Base-by-base conservation (phyloP, 2,888 invertebrate species). In the Volucella inflata region DNA sequence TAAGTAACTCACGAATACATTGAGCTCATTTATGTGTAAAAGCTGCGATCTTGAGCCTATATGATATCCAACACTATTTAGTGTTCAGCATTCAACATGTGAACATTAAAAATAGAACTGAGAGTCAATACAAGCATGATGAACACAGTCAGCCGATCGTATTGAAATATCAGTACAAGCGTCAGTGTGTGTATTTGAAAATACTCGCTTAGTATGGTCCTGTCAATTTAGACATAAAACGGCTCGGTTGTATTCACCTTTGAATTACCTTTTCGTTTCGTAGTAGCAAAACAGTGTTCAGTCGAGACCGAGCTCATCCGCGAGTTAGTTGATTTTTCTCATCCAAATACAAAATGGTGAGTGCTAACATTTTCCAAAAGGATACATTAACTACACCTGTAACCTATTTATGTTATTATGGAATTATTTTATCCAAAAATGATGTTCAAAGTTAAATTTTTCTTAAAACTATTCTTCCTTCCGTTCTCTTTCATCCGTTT, bases 331-430 rank as follows among this genome's bases (percentile, higher is more conserved):
- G 90, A 90, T 90, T 90, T 90, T 91, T 93, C 90, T 93, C 94
- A 91, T 90, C 89, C 89, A 90, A 94, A 94, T 93, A 94, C 94
- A 94, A 94, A 94, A 94, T 94, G 94, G 94, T 94, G 94, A 94
- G 94, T 90, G 87, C 60, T 83, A 50, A 44, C 57, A 70, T 71
- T 87, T 71, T 40, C 93, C 77, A 57, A 80, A 71, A 83, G 55
- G 82, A 78, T 74, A 79, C 84, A 71, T 64, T 88, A 64, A 67
- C 59, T 80, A 68, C 14, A 8, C 40, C 40, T 60, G 48, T 59
- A 42, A 6, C 30, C 30, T 6, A 6, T 6, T 30, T 30, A 4
- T 30, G 21, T 51, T 53, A 51, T 67, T 42, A 40, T 50, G 11
- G 9, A 51, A 16, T 65, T 40, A 38, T 64, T 36, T 38, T 30